Evolutionary conservation across 2,888 invertebrate species (phyloP).

Genomic region (Diarsia dahlii): DNA sequence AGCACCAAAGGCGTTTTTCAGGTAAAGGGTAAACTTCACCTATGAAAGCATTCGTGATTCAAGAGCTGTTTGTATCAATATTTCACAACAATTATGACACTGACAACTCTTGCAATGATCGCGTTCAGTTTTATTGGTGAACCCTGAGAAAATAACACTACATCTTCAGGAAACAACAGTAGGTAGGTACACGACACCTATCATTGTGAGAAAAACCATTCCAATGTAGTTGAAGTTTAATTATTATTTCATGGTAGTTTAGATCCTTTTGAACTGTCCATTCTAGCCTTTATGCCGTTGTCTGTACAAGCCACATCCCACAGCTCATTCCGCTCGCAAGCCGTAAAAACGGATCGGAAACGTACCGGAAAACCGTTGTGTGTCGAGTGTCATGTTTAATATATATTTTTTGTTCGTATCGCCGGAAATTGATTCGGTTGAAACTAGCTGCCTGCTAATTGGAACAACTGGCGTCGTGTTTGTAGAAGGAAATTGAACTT

Average conservation of each 20-base stretch:
- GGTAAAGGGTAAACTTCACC: background rate
- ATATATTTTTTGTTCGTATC: slow-evolving; percentile 58
- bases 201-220: too few species aligned
- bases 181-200: too few species aligned
- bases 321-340: slow-evolving; percentile 28
- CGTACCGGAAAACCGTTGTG: slow-evolving; percentile 49
- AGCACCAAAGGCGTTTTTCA: too few species aligned
- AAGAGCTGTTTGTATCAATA: background rate
- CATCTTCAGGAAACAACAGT: background rate
- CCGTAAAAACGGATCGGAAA: slow-evolving; percentile 47
- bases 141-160: background rate
- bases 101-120: background rate
- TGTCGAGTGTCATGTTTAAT: slow-evolving; percentile 61
- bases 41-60: background rate
- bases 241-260: background rate
- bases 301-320: slow-evolving; percentile 30
- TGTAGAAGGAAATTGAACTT: slow-evolving; percentile 67
- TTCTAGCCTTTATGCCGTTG: background rate
- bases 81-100: background rate
- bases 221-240: background rate
- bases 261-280: background rate
- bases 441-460: slow-evolving; percentile 65
- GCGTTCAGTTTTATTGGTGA: background rate
- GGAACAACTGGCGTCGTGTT: slow-evolving; percentile 62
- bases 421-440: slow-evolving; percentile 72